Percentiles rank a stretch among this genome's conserved stretches.
Conservation (phyloP, 30 jellyfish, hydroid and myxozoan genomes). For the Cassiopea andromeda region DNA sequence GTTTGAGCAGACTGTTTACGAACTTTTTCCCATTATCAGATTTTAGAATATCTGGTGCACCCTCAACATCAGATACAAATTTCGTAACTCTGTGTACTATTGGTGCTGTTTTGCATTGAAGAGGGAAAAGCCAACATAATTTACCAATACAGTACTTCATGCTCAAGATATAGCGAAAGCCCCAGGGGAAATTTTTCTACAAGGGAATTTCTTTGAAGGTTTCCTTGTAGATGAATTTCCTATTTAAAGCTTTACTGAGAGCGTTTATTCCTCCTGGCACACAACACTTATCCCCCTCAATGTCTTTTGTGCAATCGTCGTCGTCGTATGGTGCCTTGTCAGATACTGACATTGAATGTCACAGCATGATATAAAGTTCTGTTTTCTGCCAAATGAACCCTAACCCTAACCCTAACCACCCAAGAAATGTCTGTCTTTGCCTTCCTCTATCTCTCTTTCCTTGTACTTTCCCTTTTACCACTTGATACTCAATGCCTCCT, state of each 20-base stretch:
- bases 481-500: too few relatives aligned
- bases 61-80: constrained; percentile 9
- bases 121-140: constrained; percentile 11
- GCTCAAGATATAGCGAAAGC: neutral
- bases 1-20: neutral
- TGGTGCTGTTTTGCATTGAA: neutral
- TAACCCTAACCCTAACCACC: too few relatives aligned
- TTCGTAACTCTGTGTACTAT: neutral
- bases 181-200: neutral
- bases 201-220: neutral
- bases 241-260: neutral
- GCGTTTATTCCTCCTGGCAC: neutral
- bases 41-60: neutral
- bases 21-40: constrained; percentile 2
- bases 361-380: too few relatives aligned
- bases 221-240: neutral
- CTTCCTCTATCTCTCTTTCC: too few relatives aligned
- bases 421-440: too few relatives aligned
- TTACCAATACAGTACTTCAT: constrained; percentile 1
- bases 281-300: neutral
- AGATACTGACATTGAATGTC: too few relatives aligned
- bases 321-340: too few relatives aligned
- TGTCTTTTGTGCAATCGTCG: too few relatives aligned
- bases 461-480: too few relatives aligned
- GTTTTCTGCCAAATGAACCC: too few relatives aligned